Conservation (phyloP, 2,113 vertebrate genomes). For the Nansenia antarctica region DNA sequence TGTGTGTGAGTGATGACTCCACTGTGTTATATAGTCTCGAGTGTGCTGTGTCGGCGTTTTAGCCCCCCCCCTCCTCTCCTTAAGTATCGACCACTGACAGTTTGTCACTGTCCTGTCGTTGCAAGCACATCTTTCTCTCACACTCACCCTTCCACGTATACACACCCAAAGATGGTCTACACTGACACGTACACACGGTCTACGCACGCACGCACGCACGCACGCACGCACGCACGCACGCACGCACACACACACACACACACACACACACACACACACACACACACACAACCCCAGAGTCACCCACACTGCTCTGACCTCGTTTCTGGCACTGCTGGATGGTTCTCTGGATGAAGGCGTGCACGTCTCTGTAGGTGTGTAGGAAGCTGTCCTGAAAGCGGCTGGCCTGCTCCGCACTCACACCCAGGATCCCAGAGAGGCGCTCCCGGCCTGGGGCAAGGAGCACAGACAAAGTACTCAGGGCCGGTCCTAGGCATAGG, state of each 20-base stretch:
- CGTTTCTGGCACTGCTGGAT: constrained; percentile 79
- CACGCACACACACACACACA: neutral
- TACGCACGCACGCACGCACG: neutral
- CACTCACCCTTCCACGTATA: constrained; percentile 20
- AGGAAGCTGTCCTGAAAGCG: constrained; percentile 86
- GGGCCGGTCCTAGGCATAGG: too few species aligned
- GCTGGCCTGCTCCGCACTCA: constrained; percentile 79
- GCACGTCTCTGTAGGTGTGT: constrained; percentile 85
- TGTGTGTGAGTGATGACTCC: constrained; percentile 27
- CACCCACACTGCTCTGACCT: constrained; percentile 73
- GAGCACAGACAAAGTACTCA: constrained; percentile 19
- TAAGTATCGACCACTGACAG: constrained; percentile 59
- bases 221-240: neutral
- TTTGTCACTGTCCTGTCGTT: constrained; percentile 63
- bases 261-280: constrained; percentile 27
- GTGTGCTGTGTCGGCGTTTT: constrained; percentile 59
- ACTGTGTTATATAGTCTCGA: constrained; percentile 42
- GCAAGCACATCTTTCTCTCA: constrained; percentile 52
- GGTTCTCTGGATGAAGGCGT: constrained; percentile 82
- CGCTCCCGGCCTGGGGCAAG: constrained; percentile 79
- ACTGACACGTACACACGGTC: neutral
- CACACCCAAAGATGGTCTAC: neutral
- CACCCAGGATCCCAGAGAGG: constrained; percentile 83
- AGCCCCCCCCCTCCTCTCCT: constrained; percentile 20
- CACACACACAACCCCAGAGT: too few species aligned